phyloP scores from a whole-genome alignment of 2,113 vertebrate genomes.

The Podocnemis expansa region DNA sequence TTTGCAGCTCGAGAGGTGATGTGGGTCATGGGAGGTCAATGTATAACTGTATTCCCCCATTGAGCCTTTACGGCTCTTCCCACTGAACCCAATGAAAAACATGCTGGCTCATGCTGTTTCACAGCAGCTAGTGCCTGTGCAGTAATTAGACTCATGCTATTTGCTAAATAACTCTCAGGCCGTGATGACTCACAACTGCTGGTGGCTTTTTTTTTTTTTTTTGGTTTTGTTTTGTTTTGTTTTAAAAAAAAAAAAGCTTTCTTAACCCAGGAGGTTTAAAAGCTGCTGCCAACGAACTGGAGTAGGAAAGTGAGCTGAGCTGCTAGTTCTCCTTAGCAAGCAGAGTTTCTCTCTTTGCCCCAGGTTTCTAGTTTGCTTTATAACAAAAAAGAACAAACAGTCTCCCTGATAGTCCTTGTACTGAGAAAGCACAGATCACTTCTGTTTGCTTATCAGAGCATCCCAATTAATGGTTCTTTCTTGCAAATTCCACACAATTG shows the following conservation, averaged over 20 bases:
- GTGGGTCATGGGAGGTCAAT: neutral
- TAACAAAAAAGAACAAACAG: neutral
- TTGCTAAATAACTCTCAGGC: slow-evolving; percentile 48
- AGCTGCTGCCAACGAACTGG: neutral
- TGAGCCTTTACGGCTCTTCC: slow-evolving; percentile 16
- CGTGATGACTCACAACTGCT: neutral
- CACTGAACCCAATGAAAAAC: slow-evolving; percentile 37
- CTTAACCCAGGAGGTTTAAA: neutral
- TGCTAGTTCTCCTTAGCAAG: neutral
- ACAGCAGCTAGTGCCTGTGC: slow-evolving; percentile 25
- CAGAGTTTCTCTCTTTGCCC: neutral
- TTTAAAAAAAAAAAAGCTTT: neutral
- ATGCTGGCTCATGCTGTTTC: slow-evolving; percentile 17
- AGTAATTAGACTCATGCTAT: slow-evolving; percentile 25
- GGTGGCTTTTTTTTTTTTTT: slow-evolving; percentile 6
- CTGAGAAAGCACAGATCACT: neutral
- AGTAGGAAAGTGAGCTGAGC: neutral
- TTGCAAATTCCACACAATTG: neutral
- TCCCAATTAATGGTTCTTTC: neutral
- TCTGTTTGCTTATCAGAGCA: neutral
- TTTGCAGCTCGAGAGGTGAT: neutral
- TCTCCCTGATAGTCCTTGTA: neutral
- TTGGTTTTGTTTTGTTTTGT: neutral
- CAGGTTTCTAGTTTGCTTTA: neutral
- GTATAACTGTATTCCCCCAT: neutral